Percentiles rank a stretch among this genome's conserved stretches.
These are phyloP conservation scores for Acropora tenuis DNA, from an alignment of 64 coral and sea anemone species.

Conservation along the genomic window DNA sequence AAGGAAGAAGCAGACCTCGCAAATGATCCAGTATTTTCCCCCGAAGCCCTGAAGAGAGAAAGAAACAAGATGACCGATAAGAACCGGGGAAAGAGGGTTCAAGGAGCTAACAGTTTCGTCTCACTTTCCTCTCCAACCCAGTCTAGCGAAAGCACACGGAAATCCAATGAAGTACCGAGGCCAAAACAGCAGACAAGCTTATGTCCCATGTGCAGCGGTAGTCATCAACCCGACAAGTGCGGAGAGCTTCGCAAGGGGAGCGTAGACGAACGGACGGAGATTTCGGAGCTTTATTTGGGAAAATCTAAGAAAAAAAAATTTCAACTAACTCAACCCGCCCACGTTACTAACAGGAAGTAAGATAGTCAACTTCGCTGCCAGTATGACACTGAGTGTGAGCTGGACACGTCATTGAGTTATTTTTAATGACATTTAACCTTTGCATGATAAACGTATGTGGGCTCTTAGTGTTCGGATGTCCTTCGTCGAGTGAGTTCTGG, in stretches of 20 bases:
- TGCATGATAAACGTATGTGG: no score
- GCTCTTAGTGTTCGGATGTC: no score
- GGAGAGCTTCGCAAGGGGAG: slow-evolving; percentile 1
- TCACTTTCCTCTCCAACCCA: not conserved
- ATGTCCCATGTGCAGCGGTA: not conserved
- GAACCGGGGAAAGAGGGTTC: not conserved
- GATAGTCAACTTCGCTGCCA: no score
- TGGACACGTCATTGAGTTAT: no score
- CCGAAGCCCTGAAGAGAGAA: slow-evolving; percentile 29
- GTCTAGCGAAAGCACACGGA: not conserved
- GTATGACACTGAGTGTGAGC: no score
- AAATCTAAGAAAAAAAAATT: no score
- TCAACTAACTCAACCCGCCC: no score
- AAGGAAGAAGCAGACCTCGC: slow-evolving; percentile 67
- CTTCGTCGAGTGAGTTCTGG: no score
- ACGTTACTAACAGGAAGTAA: no score
- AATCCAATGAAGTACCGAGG: not conserved
- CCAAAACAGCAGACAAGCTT: not conserved
- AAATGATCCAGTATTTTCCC: slow-evolving; percentile 78
- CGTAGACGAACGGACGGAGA: not conserved
- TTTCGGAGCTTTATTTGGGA: no score
- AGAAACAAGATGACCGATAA: not conserved
- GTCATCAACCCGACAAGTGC: slow-evolving; percentile 14
- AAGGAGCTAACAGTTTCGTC: not conserved
- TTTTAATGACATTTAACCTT: not conserved